Evolutionary conservation across 2,888 invertebrate species (phyloP).

Genomic region (Acanthosepion esculentum): DNA sequence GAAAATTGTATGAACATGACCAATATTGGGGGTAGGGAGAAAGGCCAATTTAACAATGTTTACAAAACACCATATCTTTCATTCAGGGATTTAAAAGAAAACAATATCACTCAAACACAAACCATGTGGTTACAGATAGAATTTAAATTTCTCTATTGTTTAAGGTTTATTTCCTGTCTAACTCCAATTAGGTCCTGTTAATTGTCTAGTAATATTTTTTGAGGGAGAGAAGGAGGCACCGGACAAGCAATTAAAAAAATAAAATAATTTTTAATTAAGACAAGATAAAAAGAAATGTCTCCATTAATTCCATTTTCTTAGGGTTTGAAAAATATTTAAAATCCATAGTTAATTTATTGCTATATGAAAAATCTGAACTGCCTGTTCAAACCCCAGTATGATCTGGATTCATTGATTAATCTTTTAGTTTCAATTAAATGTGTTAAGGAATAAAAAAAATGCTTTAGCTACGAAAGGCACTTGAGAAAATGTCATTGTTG

Average conservation of each 20-base stretch:
- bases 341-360: background rate
- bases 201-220: too few species aligned
- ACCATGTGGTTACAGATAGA: background rate
- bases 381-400: background rate
- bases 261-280: background rate
- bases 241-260: constrained; percentile 21
- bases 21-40: background rate
- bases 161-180: background rate
- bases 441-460: too few species aligned
- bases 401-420: background rate
- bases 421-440: too few species aligned
- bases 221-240: background rate
- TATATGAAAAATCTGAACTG: background rate
- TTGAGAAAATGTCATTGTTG: too few species aligned
- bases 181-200: too few species aligned
- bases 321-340: background rate
- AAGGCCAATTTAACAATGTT: background rate
- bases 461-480: too few species aligned
- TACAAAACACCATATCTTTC: too few species aligned
- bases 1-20: background rate
- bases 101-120: background rate
- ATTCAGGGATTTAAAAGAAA: background rate
- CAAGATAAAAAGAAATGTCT: background rate
- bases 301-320: background rate
- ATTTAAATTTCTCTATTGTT: background rate